Conservation (phyloP, 2,113 vertebrate species). For the Ophiodon elongatus region DNA sequence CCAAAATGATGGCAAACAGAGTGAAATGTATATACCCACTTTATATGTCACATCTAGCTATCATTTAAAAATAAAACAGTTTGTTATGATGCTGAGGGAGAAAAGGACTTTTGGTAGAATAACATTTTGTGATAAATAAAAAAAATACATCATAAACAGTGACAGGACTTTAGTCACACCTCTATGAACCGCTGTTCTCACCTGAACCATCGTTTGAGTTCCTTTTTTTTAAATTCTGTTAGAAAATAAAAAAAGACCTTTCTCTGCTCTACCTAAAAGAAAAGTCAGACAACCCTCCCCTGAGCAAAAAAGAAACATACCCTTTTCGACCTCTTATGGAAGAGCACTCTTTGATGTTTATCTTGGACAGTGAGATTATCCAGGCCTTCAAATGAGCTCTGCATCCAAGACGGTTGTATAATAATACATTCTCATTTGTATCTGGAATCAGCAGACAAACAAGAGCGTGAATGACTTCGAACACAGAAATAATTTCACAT, state of each 20-base stretch:
- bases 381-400: slow-evolving; percentile 12
- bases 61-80: not conserved
- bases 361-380: not conserved
- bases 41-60: not conserved
- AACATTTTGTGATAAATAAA: not conserved
- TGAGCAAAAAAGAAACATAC: not conserved
- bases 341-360: not conserved
- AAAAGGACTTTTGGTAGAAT: not conserved
- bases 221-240: not conserved
- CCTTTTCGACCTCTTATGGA: not conserved
- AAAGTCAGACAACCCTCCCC: not conserved
- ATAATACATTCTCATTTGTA: slow-evolving; percentile 5
- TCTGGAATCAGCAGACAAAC: not conserved
- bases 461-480: slow-evolving; percentile 9
- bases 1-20: not conserved
- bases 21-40: not conserved
- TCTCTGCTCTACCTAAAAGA: not conserved
- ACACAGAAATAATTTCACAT: not conserved
- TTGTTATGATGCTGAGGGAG: not conserved
- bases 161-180: no score
- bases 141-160: not conserved
- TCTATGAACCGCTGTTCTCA: not conserved
- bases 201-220: not conserved
- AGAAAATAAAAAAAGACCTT: slow-evolving; percentile 8
- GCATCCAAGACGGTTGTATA: not conserved